A percentile compares a stretch with the other conserved stretches of the same genome.
Conservation (phyloP, 2,888 invertebrate genomes). For the Ichneumon xanthorius region DNA sequence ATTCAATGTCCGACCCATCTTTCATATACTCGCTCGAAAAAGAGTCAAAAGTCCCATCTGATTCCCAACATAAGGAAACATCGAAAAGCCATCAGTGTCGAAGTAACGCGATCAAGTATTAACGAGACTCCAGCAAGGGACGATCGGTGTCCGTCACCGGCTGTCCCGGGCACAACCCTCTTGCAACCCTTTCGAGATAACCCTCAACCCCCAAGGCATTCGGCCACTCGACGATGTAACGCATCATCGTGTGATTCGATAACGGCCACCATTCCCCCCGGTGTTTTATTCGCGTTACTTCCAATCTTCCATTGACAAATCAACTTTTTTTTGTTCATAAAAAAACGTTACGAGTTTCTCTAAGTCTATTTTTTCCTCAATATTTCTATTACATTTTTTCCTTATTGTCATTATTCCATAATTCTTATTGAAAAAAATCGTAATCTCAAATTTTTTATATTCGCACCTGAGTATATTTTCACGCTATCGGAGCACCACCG, state of each 20-base stretch:
- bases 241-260: slow-evolving; percentile 47
- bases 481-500: not conserved
- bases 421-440: too few species aligned
- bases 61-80: slow-evolving; percentile 21
- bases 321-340: not conserved
- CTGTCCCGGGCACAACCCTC: slow-evolving; percentile 42
- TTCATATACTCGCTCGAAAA: not conserved
- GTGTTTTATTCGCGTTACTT: not conserved
- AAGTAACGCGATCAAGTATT: slow-evolving; percentile 57
- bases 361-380: not conserved
- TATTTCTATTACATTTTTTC: not conserved
- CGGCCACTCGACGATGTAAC: slow-evolving; percentile 15
- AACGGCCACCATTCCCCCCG: slow-evolving; percentile 14
- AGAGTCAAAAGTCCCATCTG: not conserved
- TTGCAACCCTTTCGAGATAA: slow-evolving; percentile 43
- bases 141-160: slow-evolving; percentile 30
- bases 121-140: slow-evolving; percentile 24
- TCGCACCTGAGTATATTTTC: not conserved
- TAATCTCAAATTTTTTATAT: not conserved
- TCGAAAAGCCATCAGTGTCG: slow-evolving; percentile 40
- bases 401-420: not conserved
- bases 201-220: slow-evolving; percentile 34
- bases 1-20: not conserved
- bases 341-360: not conserved
- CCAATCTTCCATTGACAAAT: not conserved